Evolutionary conservation across 1,140 invertebrate species (phyloP).

Genomic region (Pachyrhynchus sulphureomaculatus): DNA sequence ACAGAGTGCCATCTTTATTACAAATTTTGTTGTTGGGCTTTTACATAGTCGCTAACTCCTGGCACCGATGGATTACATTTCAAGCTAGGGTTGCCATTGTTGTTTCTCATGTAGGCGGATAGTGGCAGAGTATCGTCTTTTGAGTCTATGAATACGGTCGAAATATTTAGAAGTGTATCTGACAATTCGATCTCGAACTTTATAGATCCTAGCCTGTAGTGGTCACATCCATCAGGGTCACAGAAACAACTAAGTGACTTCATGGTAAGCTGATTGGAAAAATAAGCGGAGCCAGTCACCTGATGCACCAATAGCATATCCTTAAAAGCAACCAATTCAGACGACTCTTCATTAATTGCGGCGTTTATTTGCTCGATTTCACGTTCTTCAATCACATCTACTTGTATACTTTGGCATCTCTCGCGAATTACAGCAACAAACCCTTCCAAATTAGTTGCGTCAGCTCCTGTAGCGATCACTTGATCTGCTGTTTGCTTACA

Average conservation of each 20-base stretch:
- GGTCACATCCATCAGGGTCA: too few relatives aligned
- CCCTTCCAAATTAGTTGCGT: constrained; percentile 35
- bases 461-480: constrained; percentile 17
- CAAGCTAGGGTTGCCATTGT: too few relatives aligned
- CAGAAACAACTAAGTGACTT: too few relatives aligned
- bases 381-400: constrained; percentile 28
- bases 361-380: constrained; percentile 31
- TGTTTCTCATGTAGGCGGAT: too few relatives aligned
- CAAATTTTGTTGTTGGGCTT: not conserved
- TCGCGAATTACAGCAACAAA: constrained; percentile 34
- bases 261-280: too few relatives aligned
- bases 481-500: constrained; percentile 5
- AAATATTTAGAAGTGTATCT: too few relatives aligned
- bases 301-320: constrained; percentile 18
- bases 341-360: constrained; percentile 12
- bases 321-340: constrained; percentile 33
- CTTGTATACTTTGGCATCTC: constrained; percentile 23
- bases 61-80: not conserved
- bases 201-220: too few relatives aligned
- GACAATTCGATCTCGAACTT: too few relatives aligned
- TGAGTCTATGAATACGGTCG: too few relatives aligned
- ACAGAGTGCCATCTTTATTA: constrained; percentile 14
- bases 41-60: not conserved
- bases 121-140: too few relatives aligned
- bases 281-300: not conserved